phyloP scores from a whole-genome alignment of 1,140 invertebrate genomes.

The Rhagoletis pomonella region DNA sequence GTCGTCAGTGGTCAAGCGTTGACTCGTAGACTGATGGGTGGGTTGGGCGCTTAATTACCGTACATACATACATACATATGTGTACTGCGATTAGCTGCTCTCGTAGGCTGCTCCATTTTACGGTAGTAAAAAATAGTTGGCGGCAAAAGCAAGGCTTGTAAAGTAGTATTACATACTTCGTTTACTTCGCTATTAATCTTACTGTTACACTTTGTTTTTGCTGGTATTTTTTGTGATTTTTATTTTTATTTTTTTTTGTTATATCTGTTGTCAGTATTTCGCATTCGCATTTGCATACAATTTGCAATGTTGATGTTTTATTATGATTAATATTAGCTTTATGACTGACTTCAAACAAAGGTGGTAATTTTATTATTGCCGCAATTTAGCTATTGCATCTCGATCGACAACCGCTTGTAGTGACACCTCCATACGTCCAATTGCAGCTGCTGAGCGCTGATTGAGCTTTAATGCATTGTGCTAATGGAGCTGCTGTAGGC shows the following conservation, averaged over 20 bases:
- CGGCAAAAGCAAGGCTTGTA: too few species aligned
- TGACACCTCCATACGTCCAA: slow-evolving; percentile 20
- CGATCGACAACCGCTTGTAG: slow-evolving; percentile 15
- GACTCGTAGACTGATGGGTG: slow-evolving; percentile 14
- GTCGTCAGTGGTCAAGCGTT: slow-evolving; percentile 27
- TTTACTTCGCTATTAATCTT: neutral
- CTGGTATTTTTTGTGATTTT: neutral
- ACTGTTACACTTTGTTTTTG: slow-evolving; percentile 16
- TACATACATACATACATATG: neutral
- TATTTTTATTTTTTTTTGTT: too few species aligned
- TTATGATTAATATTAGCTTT: slow-evolving; percentile 19
- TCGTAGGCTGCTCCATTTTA: slow-evolving; percentile 26
- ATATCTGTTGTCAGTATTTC: neutral
- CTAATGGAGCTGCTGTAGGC: too few species aligned
- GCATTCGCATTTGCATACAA: neutral
- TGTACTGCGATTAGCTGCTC: neutral
- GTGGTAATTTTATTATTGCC: slow-evolving; percentile 15
- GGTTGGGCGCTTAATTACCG: slow-evolving; percentile 17
- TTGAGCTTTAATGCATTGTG: too few species aligned
- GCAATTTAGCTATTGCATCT: neutral
- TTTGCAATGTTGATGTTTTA: slow-evolving; percentile 34
- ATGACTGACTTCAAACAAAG: slow-evolving; percentile 33
- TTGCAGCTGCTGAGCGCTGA: neutral
- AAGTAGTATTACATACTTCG: neutral
- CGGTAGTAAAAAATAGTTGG: slow-evolving; percentile 16